A percentile compares a stretch with the other conserved stretches of the same genome.
Evolutionary conservation across 2,113 vertebrate species (phyloP).

Genomic region (Okapia johnstoni): DNA sequence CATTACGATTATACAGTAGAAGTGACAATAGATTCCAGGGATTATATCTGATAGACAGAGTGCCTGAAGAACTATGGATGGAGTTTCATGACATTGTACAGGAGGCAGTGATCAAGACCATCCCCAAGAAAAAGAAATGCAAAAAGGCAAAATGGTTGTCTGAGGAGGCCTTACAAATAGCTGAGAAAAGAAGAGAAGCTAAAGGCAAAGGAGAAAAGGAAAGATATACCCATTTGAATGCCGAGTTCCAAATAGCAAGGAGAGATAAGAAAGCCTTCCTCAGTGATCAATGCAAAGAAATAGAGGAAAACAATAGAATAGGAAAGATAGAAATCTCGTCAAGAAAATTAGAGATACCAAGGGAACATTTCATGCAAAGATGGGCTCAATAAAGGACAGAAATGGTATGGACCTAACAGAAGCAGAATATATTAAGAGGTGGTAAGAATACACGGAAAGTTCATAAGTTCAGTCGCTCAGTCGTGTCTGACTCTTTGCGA

Average conservation of each 20-base stretch:
- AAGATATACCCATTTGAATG: neutral
- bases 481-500: no score
- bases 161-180: neutral
- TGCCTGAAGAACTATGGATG: neutral
- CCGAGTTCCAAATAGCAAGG: neutral
- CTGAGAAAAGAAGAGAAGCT: neutral
- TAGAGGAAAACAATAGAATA: neutral
- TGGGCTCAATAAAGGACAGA: neutral
- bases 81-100: neutral
- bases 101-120: neutral
- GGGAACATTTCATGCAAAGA: neutral
- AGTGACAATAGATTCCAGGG: neutral
- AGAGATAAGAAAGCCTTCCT: neutral
- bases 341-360: neutral
- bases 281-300: neutral
- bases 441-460: neutral
- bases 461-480: no score
- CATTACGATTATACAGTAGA: neutral
- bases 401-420: neutral
- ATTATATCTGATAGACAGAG: neutral
- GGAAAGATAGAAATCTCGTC: neutral
- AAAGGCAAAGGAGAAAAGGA: neutral
- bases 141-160: neutral
- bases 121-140: neutral
- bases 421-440: neutral